Evolutionary conservation across 2,113 vertebrate species (phyloP).

Genomic region (Myrmecobius fasciatus): DNA sequence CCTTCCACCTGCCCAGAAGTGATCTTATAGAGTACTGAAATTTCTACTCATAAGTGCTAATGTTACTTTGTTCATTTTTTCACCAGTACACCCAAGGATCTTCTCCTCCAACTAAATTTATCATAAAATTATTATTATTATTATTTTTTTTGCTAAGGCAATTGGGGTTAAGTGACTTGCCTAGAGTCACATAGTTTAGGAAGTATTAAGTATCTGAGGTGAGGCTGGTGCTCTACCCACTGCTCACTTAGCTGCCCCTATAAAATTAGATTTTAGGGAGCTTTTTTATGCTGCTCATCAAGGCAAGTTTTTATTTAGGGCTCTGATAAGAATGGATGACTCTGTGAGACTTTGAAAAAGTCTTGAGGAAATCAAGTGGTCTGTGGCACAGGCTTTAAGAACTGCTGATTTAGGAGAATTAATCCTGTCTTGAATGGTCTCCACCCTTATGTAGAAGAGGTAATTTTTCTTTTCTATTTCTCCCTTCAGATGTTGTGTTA

Average conservation of each 20-base stretch:
- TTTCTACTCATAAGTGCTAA: background rate
- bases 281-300: background rate
- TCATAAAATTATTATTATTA: background rate
- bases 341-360: background rate
- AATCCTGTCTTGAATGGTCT: background rate
- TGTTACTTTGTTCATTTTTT: background rate
- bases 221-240: too few relatives aligned
- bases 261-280: background rate
- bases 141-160: too few relatives aligned
- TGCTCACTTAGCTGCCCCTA: too few relatives aligned
- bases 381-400: background rate
- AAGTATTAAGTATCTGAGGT: too few relatives aligned
- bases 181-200: too few relatives aligned
- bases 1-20: background rate
- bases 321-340: background rate
- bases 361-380: background rate
- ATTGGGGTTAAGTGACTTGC: too few relatives aligned
- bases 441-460: background rate
- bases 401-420: background rate
- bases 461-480: background rate
- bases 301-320: background rate
- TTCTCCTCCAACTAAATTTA: background rate
- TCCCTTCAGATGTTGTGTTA: background rate
- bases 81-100: background rate
- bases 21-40: background rate